These are phyloP conservation scores for Griposia aprilina DNA, from an alignment of 2,888 invertebrate genomes.

Conservation along the genomic window DNA sequence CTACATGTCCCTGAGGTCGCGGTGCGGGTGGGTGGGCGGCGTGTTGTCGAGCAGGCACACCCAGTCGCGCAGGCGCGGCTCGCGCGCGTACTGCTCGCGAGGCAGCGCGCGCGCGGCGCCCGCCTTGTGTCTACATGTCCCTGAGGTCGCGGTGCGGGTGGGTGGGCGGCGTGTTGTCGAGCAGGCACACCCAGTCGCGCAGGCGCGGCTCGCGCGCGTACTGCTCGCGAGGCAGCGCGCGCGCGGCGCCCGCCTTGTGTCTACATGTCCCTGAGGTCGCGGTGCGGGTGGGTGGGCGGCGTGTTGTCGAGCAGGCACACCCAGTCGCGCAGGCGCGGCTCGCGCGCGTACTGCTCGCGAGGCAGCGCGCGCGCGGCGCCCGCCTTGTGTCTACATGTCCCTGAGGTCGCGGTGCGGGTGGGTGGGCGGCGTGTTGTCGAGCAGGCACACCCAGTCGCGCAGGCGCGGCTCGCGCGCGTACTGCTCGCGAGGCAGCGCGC, in stretches of 20 bases:
- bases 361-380: slow-evolving; percentile 92
- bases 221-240: slow-evolving; percentile 94
- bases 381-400: slow-evolving; percentile 86
- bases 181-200: slow-evolving; percentile 95
- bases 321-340: slow-evolving; percentile 95
- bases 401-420: slow-evolving; percentile 73
- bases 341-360: slow-evolving; percentile 93
- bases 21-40: slow-evolving; percentile 79
- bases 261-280: slow-evolving; percentile 56
- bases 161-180: slow-evolving; percentile 88
- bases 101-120: slow-evolving; percentile 92
- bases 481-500: slow-evolving; percentile 94
- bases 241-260: slow-evolving; percentile 91
- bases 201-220: slow-evolving; percentile 93
- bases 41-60: slow-evolving; percentile 92
- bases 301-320: slow-evolving; percentile 92
- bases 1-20: slow-evolving; percentile 56
- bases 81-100: slow-evolving; percentile 93
- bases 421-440: slow-evolving; percentile 88
- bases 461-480: slow-evolving; percentile 93
- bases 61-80: slow-evolving; percentile 95
- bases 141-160: slow-evolving; percentile 73
- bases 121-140: slow-evolving; percentile 86
- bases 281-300: slow-evolving; percentile 79
- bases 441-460: slow-evolving; percentile 95